Conservation (phyloP, 1,140 invertebrate species). For the Penaeus japonicus region DNA sequence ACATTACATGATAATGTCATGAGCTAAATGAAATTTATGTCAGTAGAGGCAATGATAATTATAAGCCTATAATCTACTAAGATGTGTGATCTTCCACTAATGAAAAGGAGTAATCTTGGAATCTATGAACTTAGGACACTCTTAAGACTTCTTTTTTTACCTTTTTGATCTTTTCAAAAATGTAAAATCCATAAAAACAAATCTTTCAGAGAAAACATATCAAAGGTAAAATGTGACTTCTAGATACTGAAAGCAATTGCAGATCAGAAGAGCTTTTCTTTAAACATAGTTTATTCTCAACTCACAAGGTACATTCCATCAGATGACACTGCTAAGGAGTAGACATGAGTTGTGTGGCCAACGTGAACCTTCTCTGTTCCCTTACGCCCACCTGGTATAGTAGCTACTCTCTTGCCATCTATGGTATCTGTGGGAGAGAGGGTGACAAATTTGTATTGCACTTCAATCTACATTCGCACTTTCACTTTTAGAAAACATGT, state of each 20-base stretch:
- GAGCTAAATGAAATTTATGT: too few species aligned
- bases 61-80: too few species aligned
- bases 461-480: background rate
- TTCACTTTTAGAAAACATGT: background rate
- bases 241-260: background rate
- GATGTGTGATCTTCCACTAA: too few species aligned
- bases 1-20: too few species aligned
- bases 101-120: too few species aligned
- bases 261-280: background rate
- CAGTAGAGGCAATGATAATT: too few species aligned
- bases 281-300: background rate
- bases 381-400: slow-evolving; percentile 65
- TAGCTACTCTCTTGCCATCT: slow-evolving; percentile 64
- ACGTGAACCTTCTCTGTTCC: slow-evolving; percentile 62
- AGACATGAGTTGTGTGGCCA: slow-evolving; percentile 71
- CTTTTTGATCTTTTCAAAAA: too few species aligned
- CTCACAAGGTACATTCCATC: slow-evolving; percentile 85
- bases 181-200: too few species aligned
- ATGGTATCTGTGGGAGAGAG: slow-evolving; percentile 65
- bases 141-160: too few species aligned
- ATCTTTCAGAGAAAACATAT: too few species aligned
- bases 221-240: too few species aligned
- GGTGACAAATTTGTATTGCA: slow-evolving; percentile 63
- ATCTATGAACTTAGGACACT: too few species aligned
- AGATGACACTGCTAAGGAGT: slow-evolving; percentile 79